Base-by-base conservation (phyloP, 2,113 vertebrate species). In the Platysteira castanea region DNA sequence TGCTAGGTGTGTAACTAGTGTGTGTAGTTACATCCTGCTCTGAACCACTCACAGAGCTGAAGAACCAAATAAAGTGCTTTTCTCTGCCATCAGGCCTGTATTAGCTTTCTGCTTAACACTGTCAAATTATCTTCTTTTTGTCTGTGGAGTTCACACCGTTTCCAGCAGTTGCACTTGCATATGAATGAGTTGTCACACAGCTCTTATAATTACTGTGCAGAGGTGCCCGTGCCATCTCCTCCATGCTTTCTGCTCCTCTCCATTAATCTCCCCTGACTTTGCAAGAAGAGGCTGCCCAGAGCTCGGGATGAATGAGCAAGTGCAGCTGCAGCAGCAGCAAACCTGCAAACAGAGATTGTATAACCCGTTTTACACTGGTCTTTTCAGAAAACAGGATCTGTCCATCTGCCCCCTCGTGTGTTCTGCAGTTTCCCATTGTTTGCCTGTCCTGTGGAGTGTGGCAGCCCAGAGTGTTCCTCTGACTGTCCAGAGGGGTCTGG, bases 401-500 rank as follows among this genome's bases (percentile, higher is more conserved):
- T 7, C 27, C 13, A 0, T 4, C 33, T 70, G n/a, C 21, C 33
- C 12, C 12, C 11, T 3, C 1, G 3, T 10, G 41, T 35, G 30
- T 46, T n/a, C n/a, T 41, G 42, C 69, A n/a, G 52, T 21, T 59
- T 16, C 10, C 24, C 50, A 6, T 0, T 13, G 20, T 7, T 7
- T 61, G 21, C 7, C 7, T 2, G 35, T 41, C 61, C 76, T 24
- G n/a, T 10, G 24, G n/a, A n/a, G n/a, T n/a, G n/a, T n/a, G n/a
- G n/a, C n/a, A n/a, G n/a, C n/a, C n/a, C n/a, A n/a, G n/a, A n/a
- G n/a, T n/a, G n/a, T n/a, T n/a, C n/a, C n/a, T n/a, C n/a, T n/a
- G n/a, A n/a, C n/a, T n/a, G n/a, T n/a, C n/a, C n/a, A n/a, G n/a
- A n/a, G n/a, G n/a, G n/a, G n/a, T n/a, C n/a, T n/a, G n/a, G n/a